These are phyloP conservation scores for Colletes latitarsis DNA, from an alignment of 1,140 invertebrate species.

Conservation along the genomic window DNA sequence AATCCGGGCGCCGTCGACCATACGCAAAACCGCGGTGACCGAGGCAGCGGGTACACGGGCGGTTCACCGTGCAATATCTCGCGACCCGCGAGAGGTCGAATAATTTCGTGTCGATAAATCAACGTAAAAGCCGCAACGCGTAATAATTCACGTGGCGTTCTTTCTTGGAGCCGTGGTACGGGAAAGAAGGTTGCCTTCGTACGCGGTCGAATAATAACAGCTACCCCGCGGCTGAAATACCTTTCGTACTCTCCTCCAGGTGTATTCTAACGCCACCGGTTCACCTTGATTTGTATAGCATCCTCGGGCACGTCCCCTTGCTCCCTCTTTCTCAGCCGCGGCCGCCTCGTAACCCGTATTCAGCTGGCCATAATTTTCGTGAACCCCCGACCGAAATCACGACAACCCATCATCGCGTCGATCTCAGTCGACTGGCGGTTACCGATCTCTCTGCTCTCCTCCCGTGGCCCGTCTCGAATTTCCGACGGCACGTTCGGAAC, in stretches of 20 bases:
- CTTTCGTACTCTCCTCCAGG: conserved; percentile 20
- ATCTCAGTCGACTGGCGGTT: conserved; percentile 22
- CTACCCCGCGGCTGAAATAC: conserved; percentile 44
- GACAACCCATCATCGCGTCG: conserved; percentile 61
- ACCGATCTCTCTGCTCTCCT: neutral
- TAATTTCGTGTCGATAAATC: conserved; percentile 6
- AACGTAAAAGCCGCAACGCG: conserved; percentile 4
- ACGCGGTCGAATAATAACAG: conserved; percentile 35
- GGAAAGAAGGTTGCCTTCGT: conserved; percentile 23
- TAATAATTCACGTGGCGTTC: conserved; percentile 26
- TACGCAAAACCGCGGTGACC: too few relatives aligned
- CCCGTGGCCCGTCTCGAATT: conserved; percentile 4
- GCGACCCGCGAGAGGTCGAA: neutral
- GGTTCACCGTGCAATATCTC: too few relatives aligned
- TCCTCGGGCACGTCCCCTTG: neutral
- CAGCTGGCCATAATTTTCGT: conserved; percentile 62
- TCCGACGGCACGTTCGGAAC: conserved; percentile 19
- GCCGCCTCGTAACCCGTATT: conserved; percentile 57
- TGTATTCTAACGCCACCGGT: conserved; percentile 55
- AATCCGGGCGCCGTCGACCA: too few relatives aligned
- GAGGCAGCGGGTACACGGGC: too few relatives aligned
- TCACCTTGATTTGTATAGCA: conserved; percentile 46
- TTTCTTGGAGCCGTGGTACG: neutral
- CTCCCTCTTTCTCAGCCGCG: neutral
- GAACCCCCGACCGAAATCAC: conserved; percentile 50